Evolutionary conservation across 1,140 invertebrate species (phyloP).

Genomic region (Hycleus phaleratus): DNA sequence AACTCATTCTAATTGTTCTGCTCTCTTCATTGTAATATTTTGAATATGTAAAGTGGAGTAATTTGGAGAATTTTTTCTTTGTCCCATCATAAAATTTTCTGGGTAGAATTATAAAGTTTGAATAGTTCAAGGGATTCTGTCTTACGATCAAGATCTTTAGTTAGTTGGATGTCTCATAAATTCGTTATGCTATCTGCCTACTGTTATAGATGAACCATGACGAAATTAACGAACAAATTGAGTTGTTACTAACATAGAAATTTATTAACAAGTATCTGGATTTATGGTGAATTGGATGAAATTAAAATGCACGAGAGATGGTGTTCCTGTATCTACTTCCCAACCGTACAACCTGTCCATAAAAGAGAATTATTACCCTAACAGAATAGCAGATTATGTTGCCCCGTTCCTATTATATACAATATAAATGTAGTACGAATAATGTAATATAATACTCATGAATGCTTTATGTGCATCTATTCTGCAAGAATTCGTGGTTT

Average conservation of each 20-base stretch:
- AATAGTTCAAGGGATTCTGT: no score
- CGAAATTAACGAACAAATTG: constrained; percentile 24
- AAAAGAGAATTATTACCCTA: constrained; percentile 17
- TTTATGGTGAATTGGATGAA: constrained; percentile 12
- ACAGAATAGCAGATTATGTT: constrained; percentile 17
- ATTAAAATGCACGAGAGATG: constrained; percentile 18
- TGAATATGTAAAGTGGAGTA: no score
- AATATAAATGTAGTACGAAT: constrained; percentile 14
- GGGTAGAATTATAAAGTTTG: no score
- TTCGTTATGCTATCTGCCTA: constrained; percentile 10
- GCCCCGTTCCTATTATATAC: constrained; percentile 11
- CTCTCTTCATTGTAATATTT: no score
- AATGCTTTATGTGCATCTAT: not conserved
- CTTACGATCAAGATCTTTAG: not conserved
- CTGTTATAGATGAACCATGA: constrained; percentile 13
- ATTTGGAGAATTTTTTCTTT: no score
- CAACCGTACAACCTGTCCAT: constrained; percentile 16
- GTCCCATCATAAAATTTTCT: no score
- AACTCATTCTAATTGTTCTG: no score
- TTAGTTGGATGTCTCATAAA: constrained; percentile 9
- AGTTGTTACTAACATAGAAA: constrained; percentile 15
- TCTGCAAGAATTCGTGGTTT: no score
- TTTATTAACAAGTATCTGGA: constrained; percentile 19
- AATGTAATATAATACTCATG: constrained; percentile 15
- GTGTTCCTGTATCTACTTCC: constrained; percentile 11